Conservation (phyloP, 2,888 invertebrate genomes). For the Suillia variegata region DNA sequence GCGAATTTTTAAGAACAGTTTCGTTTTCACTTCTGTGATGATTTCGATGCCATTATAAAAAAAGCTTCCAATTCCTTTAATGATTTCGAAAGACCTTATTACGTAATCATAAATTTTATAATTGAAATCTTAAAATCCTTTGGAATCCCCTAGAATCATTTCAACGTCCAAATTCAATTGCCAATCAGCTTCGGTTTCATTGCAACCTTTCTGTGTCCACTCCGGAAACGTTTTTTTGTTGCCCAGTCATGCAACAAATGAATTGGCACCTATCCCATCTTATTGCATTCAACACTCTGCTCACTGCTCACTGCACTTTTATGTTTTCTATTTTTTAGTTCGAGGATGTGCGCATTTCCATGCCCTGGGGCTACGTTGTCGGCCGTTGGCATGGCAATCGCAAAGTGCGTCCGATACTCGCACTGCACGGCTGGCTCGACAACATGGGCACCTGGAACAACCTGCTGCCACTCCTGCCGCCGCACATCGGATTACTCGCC, state of each 20-base stretch:
- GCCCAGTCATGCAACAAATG: background rate
- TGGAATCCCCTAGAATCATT: no score
- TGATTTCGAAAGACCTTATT: no score
- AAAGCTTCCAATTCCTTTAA: no score
- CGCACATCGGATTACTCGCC: conserved; percentile 65
- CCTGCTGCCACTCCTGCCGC: conserved; percentile 68
- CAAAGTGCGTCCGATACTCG: conserved; percentile 69
- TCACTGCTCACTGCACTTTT: background rate
- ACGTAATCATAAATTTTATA: no score
- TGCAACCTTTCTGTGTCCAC: no score
- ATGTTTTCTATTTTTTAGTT: conserved; percentile 43
- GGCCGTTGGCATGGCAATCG: conserved; percentile 74
- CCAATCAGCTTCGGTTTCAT: no score
- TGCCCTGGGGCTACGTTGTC: conserved; percentile 72
- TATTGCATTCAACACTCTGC: no score
- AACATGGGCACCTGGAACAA: conserved; percentile 78
- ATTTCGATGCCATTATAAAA: no score
- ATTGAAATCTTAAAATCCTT: no score
- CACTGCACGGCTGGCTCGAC: conserved; percentile 81
- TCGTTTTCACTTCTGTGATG: no score
- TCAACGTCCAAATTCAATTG: no score
- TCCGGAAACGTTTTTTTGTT: background rate
- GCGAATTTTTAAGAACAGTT: background rate
- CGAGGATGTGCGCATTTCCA: conserved; percentile 70
- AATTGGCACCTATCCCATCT: background rate